phyloP scores from a whole-genome alignment of 1,140 invertebrate species.

The Geopemphigus sp. region DNA sequence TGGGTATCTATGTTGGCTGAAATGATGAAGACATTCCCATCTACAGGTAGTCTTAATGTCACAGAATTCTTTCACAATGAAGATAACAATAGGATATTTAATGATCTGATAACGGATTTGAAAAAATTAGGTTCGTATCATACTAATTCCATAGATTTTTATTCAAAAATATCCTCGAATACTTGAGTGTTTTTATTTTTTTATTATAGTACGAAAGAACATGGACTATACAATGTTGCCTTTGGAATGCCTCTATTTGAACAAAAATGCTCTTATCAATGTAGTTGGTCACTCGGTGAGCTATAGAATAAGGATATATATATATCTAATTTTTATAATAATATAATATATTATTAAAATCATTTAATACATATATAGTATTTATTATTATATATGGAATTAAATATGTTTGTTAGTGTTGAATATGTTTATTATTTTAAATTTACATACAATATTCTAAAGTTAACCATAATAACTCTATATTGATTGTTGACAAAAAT shows the following conservation, averaged over 20 bases:
- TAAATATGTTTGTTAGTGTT: too few species aligned
- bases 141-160: background rate
- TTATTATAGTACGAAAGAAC: slow-evolving; percentile 70
- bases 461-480: too few species aligned
- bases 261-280: slow-evolving; percentile 85
- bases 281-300: slow-evolving; percentile 67
- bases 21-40: slow-evolving; percentile 89
- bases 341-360: too few species aligned
- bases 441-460: too few species aligned
- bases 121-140: slow-evolving; percentile 66
- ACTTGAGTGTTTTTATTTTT: background rate
- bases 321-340: too few species aligned
- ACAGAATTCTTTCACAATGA: slow-evolving; percentile 80
- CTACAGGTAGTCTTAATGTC: slow-evolving; percentile 76
- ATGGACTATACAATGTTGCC: slow-evolving; percentile 82
- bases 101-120: slow-evolving; percentile 84
- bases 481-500: background rate
- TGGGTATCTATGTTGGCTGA: slow-evolving; percentile 97
- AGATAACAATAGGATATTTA: slow-evolving; percentile 84
- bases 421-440: too few species aligned
- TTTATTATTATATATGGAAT: too few species aligned
- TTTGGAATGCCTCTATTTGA: slow-evolving; percentile 93
- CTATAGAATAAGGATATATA: slow-evolving; percentile 5
- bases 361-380: too few species aligned
- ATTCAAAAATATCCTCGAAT: background rate